A percentile compares a stretch with the other conserved stretches of the same genome.
phyloP scores from a whole-genome alignment of 1,140 invertebrate species.

The Dreissena rostriformis region DNA sequence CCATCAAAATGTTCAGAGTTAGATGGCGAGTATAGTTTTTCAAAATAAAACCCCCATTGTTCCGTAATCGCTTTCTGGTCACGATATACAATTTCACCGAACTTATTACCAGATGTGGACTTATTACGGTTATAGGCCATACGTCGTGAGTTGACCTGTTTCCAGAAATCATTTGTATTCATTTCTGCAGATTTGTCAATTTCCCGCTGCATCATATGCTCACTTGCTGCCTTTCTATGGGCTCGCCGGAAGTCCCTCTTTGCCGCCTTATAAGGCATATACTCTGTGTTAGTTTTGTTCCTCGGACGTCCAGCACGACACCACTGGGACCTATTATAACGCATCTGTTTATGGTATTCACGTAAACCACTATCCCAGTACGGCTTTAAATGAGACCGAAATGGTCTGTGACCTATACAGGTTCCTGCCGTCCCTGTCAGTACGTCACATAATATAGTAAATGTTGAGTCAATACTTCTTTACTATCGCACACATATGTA shows the following conservation, averaged over 20 bases:
- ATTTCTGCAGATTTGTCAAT: not conserved
- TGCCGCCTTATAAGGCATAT: not conserved
- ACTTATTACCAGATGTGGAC: too few species aligned
- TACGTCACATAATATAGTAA: not conserved
- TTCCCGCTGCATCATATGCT: not conserved
- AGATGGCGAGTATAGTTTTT: too few species aligned
- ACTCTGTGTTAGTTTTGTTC: not conserved
- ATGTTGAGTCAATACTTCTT: not conserved
- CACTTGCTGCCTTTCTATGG: not conserved
- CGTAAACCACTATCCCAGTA: slow-evolving; percentile 7
- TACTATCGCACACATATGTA: not conserved
- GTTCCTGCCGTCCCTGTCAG: not conserved
- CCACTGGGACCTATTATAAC: not conserved
- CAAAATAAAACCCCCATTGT: too few species aligned
- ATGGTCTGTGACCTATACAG: not conserved
- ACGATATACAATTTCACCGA: too few species aligned
- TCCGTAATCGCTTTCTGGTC: too few species aligned
- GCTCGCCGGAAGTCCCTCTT: not conserved
- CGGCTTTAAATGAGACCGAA: slow-evolving; percentile 12
- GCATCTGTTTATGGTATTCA: not conserved
- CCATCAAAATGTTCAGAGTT: too few species aligned
- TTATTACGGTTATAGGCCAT: not conserved
- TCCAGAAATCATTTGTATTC: not conserved
- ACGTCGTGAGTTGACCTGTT: not conserved
- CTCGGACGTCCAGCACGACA: not conserved